A percentile compares a stretch with the other conserved stretches of the same genome.
phyloP scores from a whole-genome alignment of 2,797 vertebrate species.

The Sandelia bainsii region DNA sequence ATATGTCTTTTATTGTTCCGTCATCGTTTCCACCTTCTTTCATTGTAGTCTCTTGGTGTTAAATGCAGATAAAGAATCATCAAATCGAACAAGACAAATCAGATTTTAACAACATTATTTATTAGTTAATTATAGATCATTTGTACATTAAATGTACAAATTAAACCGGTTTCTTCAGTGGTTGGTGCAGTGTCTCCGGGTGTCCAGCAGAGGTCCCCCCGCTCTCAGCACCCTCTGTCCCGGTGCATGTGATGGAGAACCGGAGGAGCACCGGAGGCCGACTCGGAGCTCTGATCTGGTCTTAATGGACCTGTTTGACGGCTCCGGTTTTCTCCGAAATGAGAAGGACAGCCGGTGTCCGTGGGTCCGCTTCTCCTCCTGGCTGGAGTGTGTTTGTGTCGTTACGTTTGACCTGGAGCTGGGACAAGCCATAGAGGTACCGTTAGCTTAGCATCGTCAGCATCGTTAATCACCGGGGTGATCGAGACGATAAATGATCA shows the following conservation, averaged over 20 bases:
- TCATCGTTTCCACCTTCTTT: too few species aligned
- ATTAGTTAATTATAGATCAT: too few species aligned
- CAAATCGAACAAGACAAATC: too few species aligned
- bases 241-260: slow-evolving; percentile 26
- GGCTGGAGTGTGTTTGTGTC: slow-evolving; percentile 94
- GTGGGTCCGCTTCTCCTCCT: slow-evolving; percentile 91
- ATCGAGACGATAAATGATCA: neutral
- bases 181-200: neutral
- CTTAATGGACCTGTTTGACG: slow-evolving; percentile 78
- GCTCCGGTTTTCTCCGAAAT: slow-evolving; percentile 47
- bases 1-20: too few species aligned
- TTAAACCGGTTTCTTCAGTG: too few species aligned
- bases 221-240: neutral
- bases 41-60: too few species aligned
- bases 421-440: slow-evolving; percentile 95
- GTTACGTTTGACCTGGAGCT: slow-evolving; percentile 97
- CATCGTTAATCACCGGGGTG: neutral
- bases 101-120: too few species aligned
- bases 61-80: too few species aligned
- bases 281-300: slow-evolving; percentile 25
- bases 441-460: slow-evolving; percentile 56
- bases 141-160: too few species aligned
- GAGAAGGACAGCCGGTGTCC: slow-evolving; percentile 60
- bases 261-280: slow-evolving; percentile 12
- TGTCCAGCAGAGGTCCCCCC: neutral